Percentiles rank a stretch among this genome's conserved stretches.
phyloP scores from a whole-genome alignment of 2,888 invertebrate species.

The Coelopa pilipes region DNA sequence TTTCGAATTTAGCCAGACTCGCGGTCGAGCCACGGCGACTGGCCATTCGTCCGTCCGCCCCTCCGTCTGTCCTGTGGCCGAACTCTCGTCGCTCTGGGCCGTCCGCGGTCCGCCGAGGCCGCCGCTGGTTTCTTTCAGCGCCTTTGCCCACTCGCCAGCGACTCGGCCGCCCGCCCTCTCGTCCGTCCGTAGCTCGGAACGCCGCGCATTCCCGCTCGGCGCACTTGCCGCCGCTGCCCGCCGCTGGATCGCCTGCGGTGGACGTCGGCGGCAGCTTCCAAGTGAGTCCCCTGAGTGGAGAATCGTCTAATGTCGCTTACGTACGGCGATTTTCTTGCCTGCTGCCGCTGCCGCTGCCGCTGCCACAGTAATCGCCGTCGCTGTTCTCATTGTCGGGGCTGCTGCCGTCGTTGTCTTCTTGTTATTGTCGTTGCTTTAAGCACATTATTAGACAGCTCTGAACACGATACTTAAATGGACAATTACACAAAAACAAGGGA shows the following conservation, averaged over 20 bases:
- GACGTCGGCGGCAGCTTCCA: too few species aligned
- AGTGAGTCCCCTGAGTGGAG: too few species aligned
- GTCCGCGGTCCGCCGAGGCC: too few species aligned
- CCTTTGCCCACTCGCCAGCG: neutral
- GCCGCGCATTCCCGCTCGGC: neutral
- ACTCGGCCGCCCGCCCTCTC: neutral
- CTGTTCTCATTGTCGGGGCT: conserved; percentile 7
- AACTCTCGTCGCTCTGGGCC: too few species aligned
- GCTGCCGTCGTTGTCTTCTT: too few species aligned
- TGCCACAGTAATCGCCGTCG: neutral
- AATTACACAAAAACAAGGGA: neutral
- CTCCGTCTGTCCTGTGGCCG: too few species aligned
- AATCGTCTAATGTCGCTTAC: too few species aligned
- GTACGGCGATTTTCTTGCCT: neutral
- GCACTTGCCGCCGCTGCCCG: conserved; percentile 2
- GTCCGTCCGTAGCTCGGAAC: neutral
- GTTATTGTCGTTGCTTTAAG: neutral
- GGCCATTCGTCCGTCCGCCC: too few species aligned
- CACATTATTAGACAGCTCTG: neutral
- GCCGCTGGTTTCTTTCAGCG: neutral
- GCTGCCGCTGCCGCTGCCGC: neutral
- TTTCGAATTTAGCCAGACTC: neutral
- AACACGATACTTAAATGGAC: neutral
- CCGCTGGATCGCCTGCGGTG: too few species aligned
- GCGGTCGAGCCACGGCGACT: too few species aligned